Evolutionary conservation across 2,797 vertebrate species (phyloP).

Genomic region (Spinus pinus): DNA sequence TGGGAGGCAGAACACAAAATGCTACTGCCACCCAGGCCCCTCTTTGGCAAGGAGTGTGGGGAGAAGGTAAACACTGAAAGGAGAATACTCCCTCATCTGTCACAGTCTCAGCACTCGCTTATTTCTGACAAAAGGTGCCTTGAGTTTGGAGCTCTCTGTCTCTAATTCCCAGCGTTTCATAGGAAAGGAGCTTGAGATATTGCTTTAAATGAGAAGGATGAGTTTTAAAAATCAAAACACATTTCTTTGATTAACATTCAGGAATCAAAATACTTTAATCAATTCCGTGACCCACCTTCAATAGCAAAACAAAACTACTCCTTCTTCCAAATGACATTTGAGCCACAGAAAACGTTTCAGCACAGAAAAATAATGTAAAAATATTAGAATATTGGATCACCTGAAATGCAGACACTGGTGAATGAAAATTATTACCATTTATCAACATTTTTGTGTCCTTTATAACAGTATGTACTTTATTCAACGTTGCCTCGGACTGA

Average conservation of each 20-base stretch:
- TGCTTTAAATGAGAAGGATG: background rate
- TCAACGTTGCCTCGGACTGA: rapidly evolving
- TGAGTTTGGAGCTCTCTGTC: background rate
- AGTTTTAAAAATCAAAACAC: background rate
- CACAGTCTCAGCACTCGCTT: background rate
- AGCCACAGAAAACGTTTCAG: background rate
- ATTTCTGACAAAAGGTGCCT: background rate
- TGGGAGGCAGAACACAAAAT: background rate
- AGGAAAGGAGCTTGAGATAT: background rate
- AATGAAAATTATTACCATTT: background rate
- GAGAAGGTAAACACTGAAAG: background rate
- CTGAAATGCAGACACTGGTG: background rate
- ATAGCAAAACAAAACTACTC: background rate
- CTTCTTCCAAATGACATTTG: background rate
- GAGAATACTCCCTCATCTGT: background rate
- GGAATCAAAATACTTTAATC: background rate
- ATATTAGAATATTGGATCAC: background rate
- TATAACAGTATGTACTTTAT: background rate
- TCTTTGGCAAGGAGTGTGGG: background rate
- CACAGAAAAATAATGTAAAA: background rate
- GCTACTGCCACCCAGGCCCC: background rate
- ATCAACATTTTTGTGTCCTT: background rate
- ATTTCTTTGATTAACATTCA: background rate
- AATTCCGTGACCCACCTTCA: background rate
- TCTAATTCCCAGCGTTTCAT: background rate